Conservation (phyloP, 2,888 invertebrate species). For the Mythimna loreyi region DNA sequence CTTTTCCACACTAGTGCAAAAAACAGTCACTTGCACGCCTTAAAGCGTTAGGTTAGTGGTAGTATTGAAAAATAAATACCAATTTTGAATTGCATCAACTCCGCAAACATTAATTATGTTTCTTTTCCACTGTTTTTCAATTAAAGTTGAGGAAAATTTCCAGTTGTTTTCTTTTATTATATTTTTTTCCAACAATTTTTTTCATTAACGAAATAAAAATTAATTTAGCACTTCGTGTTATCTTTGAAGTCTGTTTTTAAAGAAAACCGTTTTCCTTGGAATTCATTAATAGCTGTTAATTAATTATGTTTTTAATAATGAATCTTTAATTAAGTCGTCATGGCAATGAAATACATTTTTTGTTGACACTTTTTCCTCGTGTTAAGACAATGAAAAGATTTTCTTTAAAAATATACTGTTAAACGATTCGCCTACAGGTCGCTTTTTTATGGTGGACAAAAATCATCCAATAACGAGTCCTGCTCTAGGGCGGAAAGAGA, state of each 20-base stretch:
- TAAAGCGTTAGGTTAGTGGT: too few species aligned
- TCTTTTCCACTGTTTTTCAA: background rate
- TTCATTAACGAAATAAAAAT: conserved; percentile 23
- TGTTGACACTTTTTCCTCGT: background rate
- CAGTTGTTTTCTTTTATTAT: background rate
- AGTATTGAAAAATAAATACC: too few species aligned
- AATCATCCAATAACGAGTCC: too few species aligned
- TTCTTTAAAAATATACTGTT: background rate
- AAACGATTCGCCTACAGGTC: too few species aligned
- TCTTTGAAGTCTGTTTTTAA: conserved; percentile 28
- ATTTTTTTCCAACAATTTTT: conserved; percentile 24
- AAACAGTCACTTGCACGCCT: too few species aligned
- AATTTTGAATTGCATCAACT: background rate
- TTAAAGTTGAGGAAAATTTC: background rate
- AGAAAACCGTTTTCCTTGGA: conserved; percentile 22
- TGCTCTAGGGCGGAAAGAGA: too few species aligned
- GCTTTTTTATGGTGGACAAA: too few species aligned
- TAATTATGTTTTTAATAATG: conserved; percentile 20
- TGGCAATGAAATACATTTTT: background rate
- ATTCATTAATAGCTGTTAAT: conserved; percentile 23
- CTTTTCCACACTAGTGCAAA: too few species aligned
- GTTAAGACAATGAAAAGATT: background rate
- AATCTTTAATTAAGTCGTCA: conserved; percentile 27
- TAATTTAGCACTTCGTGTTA: conserved; percentile 8
- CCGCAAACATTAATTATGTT: background rate